Evolutionary conservation across 1,140 invertebrate genomes (phyloP).

Genomic region (Bombus ignitus): DNA sequence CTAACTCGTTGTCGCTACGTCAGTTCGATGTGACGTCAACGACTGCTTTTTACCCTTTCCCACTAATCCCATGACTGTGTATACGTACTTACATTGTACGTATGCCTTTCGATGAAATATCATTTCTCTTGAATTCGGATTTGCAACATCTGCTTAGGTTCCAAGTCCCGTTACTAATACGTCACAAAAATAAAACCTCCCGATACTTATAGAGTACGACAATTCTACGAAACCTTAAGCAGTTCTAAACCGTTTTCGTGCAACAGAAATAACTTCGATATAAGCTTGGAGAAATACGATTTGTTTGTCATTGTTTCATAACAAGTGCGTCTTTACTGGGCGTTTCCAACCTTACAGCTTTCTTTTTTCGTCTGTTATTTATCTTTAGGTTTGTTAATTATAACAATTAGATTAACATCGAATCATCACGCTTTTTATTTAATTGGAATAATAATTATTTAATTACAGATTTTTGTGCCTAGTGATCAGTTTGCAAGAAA

Average conservation of each 20-base stretch:
- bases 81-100: no score
- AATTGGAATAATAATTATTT: neutral
- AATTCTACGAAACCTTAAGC: neutral
- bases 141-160: no score
- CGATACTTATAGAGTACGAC: neutral
- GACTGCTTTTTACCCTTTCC: neutral
- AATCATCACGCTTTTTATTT: neutral
- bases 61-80: neutral
- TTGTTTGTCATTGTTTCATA: constrained; percentile 39
- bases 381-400: neutral
- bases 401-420: neutral
- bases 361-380: neutral
- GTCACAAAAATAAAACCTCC: neutral
- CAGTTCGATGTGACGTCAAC: constrained; percentile 14
- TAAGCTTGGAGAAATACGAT: neutral
- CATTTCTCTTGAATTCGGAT: neutral
- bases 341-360: constrained; percentile 7
- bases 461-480: constrained; percentile 25
- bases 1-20: neutral
- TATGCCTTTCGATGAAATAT: neutral
- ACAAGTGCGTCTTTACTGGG: constrained; percentile 3
- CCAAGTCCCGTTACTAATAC: neutral
- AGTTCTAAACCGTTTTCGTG: neutral
- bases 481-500: neutral
- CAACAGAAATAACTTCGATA: neutral